Base-by-base conservation (phyloP, 2,797 vertebrate species). In the Pagetopsis macropterus region DNA sequence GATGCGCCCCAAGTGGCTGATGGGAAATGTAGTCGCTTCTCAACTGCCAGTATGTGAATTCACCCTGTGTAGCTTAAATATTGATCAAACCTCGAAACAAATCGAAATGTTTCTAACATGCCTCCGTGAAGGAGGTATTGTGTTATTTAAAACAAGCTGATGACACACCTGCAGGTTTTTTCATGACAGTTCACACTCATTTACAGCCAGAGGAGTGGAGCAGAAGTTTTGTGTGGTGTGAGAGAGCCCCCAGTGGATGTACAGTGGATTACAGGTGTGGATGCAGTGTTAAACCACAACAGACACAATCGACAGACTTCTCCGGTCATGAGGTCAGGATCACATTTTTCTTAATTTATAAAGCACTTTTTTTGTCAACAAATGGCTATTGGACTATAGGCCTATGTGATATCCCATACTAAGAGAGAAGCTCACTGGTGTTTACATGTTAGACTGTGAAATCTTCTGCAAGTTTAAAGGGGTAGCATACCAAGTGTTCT, bases 1-100 rank as follows among this genome's bases (percentile, higher is more conserved):
- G 21, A 70, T 60, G 75, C 59, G 44, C 44, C 1, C 62, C 17
- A 0, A 3, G 2, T 73, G 88, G 65, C 62, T 60, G 78, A 65
- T 56, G 94, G 94, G 93, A 92, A 93, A 92, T 90, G 93, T 83
- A 93, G 93, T 93, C 69, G 4, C 23, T 2, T 16, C 1, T 1
- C 14, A 16, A 61, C 16, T 1, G 2, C 3, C 21, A 21, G 7
- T 27, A 0, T 9, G 11, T n/a, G 5, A 44, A n/a, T 21, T 46
- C 16, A 44, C 9, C 1, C 11, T 2, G 3, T 15, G 17, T 0
- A 1, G 9, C 7, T 4, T 31, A 11, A 21, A 23, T 11, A 2
- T 13, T 2, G 0, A 16, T 19, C 17, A 60, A 4, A 48, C 0
- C 11, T 4, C 7, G 15, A 2, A 3, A 16, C 13, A 56, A 1